A percentile compares a stretch with the other conserved stretches of the same genome.
Conservation (phyloP, 2,113 vertebrate genomes). For the Pteruthius melanotis region DNA sequence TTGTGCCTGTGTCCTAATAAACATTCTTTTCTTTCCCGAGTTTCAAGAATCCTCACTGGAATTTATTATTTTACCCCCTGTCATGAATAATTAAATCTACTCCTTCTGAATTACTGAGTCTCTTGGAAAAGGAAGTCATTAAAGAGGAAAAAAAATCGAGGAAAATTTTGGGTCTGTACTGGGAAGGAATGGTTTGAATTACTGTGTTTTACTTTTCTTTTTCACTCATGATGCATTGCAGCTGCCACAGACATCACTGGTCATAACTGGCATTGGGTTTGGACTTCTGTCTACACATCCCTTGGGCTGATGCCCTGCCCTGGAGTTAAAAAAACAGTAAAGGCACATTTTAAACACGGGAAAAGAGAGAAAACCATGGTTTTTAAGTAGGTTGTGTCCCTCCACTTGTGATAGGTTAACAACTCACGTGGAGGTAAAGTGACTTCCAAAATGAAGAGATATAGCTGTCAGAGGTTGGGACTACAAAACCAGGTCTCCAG, state of each 20-base stretch:
- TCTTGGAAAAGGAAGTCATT: background rate
- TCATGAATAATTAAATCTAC: background rate
- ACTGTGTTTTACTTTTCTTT: background rate
- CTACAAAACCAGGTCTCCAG: background rate
- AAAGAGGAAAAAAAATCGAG: background rate
- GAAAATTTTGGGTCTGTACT: background rate
- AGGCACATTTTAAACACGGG: background rate
- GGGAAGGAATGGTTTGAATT: background rate
- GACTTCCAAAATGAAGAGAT: background rate
- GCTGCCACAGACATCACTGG: background rate
- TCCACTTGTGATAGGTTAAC: background rate
- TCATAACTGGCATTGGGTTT: background rate
- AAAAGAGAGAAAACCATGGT: background rate
- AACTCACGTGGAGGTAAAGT: background rate
- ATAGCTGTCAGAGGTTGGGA: background rate
- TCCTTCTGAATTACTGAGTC: background rate
- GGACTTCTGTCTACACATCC: background rate
- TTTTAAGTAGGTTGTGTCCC: background rate
- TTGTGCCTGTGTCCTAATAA: constrained; percentile 63
- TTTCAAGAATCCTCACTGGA: background rate
- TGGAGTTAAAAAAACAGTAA: background rate
- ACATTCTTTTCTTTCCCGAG: background rate
- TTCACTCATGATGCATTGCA: background rate
- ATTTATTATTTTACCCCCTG: rapidly evolving
- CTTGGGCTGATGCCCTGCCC: background rate